Evolutionary conservation across 2,113 vertebrate species (phyloP), one percentile per base, ranked within the genome.

Genomic region (Tragelaphus scriptus): DNA sequence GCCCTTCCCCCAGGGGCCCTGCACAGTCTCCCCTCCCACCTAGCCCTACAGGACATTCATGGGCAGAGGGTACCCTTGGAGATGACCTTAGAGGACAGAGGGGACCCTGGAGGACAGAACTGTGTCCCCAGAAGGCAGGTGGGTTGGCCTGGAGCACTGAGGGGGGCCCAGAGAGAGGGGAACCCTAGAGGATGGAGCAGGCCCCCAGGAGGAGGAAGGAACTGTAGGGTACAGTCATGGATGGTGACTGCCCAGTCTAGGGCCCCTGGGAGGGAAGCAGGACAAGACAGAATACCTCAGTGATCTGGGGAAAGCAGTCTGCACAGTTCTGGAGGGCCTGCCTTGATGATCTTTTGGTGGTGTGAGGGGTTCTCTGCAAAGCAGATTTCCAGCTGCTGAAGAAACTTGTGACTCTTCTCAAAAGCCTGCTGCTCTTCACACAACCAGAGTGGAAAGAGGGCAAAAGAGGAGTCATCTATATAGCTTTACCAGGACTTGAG

Each of bases 371-470:
- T 99, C 53, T 99, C 99, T 56, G 99, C 99, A 58, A 99, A 99
- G 90, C 99, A 99, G 84, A 99, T 99, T 98, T 99, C 99, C 95
- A 99, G 93, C 98, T 99, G 99, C 40, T 99, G 98, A 36, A 99
- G 99, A 97, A 99, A 99, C n/a, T 99, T 99, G 0, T 99, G 99
- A 96, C 99, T 99, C 68, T 99, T 99, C 7, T 99, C 99, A 47
- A 99, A 99, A 0, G 99, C 99, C 97, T 99, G 99, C 98, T 99
- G 99, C 96, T 99, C 99, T 80, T 99, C 99, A 88, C 99, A 99
- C 99, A 99, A 97, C 15, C 89, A 61, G n/a, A 63, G 59, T 30
- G 53, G 28, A 97, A 36, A 77, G 16, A 30, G 30, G 15, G 25
- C 63, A 9, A 86, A 47, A 80, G 82, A 61, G 11, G 5, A 23